Base-by-base conservation (phyloP, 35 echinoderm and acorn worm genomes). In the Ophiothrix spiculata region DNA sequence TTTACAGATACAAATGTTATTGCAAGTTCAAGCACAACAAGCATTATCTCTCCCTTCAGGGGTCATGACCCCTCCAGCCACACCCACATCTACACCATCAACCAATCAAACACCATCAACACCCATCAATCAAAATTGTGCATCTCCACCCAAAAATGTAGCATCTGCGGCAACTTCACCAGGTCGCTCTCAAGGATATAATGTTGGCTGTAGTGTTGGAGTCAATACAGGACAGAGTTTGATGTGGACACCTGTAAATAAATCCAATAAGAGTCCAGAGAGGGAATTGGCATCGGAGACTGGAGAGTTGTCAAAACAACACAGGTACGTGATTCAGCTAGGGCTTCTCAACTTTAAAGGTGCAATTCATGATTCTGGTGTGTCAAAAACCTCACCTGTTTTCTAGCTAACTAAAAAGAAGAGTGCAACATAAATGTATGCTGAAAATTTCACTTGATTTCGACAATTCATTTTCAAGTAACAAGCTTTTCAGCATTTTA, bases 211-310 rank as follows among this genome's bases (percentile, higher is more conserved):
- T 37, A 89, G 90, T 37, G 89, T 89, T 37, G 83, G 90, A 35
- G 91, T 91, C 36, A 97, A 92, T 39, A 97, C 94, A 28, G 94
- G 94, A 33, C 90, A 91, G 64, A 97, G 94, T 73, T 35, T 97
- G 21, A 88, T 97, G n/a, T 94, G 89, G 46, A 80, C 81, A 41
- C 35, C 38, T 56, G 84, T 64, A 37, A 56, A 35, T 49, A 14
- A 14, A 56, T 21, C 83, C 76, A 14, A 21, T n/a, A 33, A 36
- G 17, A 88, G 46, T 29, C 54, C 35, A 40, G 63, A 31, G 29
- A 75, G n/a, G 8, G 13, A 21, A 19, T 37, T 32, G 34, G 31
- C 86, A 37, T 64, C 75, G 31, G 23, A 37, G 36, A 40, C 42
- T 2, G 42, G 36, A 38, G 36, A 38, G 39, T 25, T 25, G 0